Evolutionary conservation across 2,113 vertebrate species (phyloP).

Genomic region (Myiozetetes cayanensis): DNA sequence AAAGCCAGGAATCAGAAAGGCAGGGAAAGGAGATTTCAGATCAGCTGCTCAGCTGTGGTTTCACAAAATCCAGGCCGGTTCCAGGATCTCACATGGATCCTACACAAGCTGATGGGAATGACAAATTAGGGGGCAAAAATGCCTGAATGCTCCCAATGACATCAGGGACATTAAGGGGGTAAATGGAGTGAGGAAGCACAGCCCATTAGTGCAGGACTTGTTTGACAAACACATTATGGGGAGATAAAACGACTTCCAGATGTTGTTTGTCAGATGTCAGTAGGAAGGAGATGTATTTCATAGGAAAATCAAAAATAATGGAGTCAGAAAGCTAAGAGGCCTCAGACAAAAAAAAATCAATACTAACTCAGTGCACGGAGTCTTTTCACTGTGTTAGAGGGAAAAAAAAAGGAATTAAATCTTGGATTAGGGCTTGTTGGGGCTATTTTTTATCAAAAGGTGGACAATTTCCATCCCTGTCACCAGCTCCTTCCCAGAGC

Average conservation of each 20-base stretch:
- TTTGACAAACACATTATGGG: constrained; percentile 86
- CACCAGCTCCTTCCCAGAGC: not conserved
- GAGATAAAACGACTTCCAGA: constrained; percentile 86
- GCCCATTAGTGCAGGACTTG: constrained; percentile 80
- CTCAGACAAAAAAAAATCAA: constrained; percentile 76
- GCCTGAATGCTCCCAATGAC: constrained; percentile 51
- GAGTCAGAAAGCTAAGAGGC: constrained; percentile 78
- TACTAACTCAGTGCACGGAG: constrained; percentile 70
- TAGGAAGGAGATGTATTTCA: constrained; percentile 83
- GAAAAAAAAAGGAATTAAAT: constrained; percentile 72
- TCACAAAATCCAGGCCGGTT: not conserved
- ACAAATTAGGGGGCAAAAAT: constrained; percentile 54
- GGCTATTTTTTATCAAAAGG: not conserved
- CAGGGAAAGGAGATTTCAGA: not conserved
- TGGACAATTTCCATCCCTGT: not conserved
- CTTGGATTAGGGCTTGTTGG: not conserved
- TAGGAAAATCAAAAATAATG: constrained; percentile 88
- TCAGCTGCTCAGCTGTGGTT: not conserved
- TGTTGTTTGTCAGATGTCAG: constrained; percentile 90
- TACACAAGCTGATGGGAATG: constrained; percentile 29
- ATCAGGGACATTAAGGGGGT: constrained; percentile 75
- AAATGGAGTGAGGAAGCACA: constrained; percentile 60
- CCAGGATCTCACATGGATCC: not conserved
- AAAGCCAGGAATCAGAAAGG: not conserved
- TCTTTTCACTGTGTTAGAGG: constrained; percentile 28